Evolutionary conservation across 2,797 vertebrate genomes (phyloP).

Genomic region (Taenioides sp.): DNA sequence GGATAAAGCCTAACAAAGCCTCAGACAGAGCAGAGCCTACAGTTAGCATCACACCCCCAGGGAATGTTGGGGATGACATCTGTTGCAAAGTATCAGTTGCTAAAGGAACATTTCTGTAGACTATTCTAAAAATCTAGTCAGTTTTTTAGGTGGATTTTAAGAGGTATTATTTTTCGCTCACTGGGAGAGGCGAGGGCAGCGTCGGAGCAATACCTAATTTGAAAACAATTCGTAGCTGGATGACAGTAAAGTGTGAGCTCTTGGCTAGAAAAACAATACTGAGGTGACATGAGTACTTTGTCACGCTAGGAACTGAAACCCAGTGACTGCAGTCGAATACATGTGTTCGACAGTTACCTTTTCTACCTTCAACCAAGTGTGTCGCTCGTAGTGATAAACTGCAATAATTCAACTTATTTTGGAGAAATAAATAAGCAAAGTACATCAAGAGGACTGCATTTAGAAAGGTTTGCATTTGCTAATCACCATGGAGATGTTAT

Average conservation of each 20-base stretch:
- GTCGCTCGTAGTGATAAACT: background rate
- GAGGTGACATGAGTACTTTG: slow-evolving; percentile 1
- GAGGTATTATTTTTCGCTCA: too few relatives aligned
- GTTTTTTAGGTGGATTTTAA: too few relatives aligned
- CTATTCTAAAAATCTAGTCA: too few relatives aligned
- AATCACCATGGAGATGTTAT: too few relatives aligned
- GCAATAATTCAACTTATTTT: background rate
- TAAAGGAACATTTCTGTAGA: background rate
- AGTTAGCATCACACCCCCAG: too few relatives aligned
- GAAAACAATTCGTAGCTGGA: slow-evolving; percentile 6
- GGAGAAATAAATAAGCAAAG: background rate
- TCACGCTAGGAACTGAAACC: background rate
- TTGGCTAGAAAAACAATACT: background rate
- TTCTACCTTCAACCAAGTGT: background rate
- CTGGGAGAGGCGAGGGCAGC: background rate
- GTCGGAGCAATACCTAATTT: background rate
- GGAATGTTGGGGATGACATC: too few relatives aligned
- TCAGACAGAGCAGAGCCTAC: too few relatives aligned
- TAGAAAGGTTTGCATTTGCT: too few relatives aligned
- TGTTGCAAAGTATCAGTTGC: too few relatives aligned
- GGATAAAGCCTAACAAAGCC: too few relatives aligned
- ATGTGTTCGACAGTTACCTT: too few relatives aligned
- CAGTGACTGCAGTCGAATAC: background rate
- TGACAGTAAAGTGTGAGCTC: background rate
- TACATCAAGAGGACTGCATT: too few relatives aligned